These are phyloP conservation scores for Whitmania pigra DNA, from an alignment of 1,140 invertebrate genomes.

Conservation along the genomic window DNA sequence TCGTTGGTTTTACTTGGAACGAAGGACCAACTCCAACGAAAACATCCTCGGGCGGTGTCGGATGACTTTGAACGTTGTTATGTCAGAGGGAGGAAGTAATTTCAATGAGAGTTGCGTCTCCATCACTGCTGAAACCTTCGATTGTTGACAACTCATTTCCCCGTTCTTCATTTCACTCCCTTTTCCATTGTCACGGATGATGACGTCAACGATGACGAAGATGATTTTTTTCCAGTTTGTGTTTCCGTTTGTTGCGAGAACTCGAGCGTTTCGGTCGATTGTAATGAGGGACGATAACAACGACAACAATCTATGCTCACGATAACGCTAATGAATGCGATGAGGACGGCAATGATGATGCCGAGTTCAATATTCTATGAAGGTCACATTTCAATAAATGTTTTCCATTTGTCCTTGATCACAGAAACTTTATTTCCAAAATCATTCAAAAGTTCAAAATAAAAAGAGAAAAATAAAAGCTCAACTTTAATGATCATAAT, in stretches of 20 bases:
- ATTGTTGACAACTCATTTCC: no score
- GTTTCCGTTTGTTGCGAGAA: no score
- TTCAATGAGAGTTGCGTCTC: no score
- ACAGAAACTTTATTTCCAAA: neutral
- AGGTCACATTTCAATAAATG: neutral
- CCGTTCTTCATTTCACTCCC: no score
- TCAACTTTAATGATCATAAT: no score
- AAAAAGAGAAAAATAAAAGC: neutral
- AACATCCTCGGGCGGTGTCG: no score
- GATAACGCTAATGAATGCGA: neutral
- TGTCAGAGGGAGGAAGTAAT: no score
- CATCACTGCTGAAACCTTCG: no score
- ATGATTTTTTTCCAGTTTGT: neutral
- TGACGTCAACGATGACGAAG: neutral
- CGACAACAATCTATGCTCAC: neutral
- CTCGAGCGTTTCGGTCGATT: neutral
- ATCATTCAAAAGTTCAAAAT: neutral
- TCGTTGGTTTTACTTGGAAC: no score
- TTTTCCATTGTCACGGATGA: no score
- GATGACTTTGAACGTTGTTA: no score
- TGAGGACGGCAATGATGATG: neutral
- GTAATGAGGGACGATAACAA: neutral
- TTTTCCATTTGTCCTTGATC: neutral
- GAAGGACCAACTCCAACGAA: no score
- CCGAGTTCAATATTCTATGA: neutral